Evolutionary conservation across 2,113 vertebrate species (phyloP), one percentile per base, ranked within the genome.

Genomic region (Reinhardtius hippoglossoides): DNA sequence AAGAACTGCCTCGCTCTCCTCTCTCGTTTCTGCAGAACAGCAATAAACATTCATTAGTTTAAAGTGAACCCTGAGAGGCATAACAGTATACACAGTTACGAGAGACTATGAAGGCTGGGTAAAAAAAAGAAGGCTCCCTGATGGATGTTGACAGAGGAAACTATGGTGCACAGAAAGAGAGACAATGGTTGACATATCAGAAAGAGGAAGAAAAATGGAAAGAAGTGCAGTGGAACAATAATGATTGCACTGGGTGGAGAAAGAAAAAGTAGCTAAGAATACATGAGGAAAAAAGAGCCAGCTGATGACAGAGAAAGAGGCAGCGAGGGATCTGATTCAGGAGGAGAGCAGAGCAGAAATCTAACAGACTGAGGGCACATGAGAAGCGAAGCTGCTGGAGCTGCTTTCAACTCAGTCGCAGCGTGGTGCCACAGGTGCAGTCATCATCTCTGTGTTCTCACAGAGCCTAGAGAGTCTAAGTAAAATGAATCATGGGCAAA

Each of bases 41-140:
- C 44, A 13, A 46, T 46, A 46, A 57, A 75, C 67, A 54, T 20
- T 78, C 65, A 65, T 61, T 56, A 74, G 55, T 40, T 37, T 31
- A 8, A 55, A 65, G 56, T 66, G 16, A 77, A 54, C 42, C 23
- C 23, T n/a, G 20, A 48, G 23, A 55, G 37, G 64, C 9, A 4
- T 15, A n/a, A 3, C 42, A 24, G 27, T 18, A 8, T 6, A 42
- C 8, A 16, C 10, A 26, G 37, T 24, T 31, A 15, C 63, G 5
- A 50, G 15, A 20, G 16, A 18, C 48, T 50, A 8, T 20, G 48
- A 20, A 16, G 18, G 13, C 10, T 14, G 35, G 21, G 23, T 6
- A 21, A 24, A 23, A 23, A 26, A 15, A 2, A 9, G 20, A 31
- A 10, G 16, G 21, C 55, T 14, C 9, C 3, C 27, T 31, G 27